Base-by-base conservation (phyloP, 2,113 vertebrate genomes). In the Probosciger aterrimus region DNA sequence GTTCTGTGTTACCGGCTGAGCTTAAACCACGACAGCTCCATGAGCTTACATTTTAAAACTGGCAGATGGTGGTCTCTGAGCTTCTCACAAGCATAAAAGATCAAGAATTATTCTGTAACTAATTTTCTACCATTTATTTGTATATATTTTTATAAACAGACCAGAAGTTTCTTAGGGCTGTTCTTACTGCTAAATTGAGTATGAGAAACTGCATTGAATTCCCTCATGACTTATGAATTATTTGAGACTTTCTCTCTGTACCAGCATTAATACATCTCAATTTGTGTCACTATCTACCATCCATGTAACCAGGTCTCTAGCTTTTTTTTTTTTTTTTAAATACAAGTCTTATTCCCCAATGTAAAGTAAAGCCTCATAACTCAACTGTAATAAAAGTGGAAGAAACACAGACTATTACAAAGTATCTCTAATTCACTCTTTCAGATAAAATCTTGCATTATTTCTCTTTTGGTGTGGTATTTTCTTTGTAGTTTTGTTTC, bases 181-280 rank as follows among this genome's bases (percentile, higher is more conserved):
- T 70, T 93, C 35, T 81, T 71, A 33, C 22, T 65, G 55, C 39
- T 90, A 85, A 91, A 63, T 18, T 47, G 24, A 82, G 17, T 52
- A n/a, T 60, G 70, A 95, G 62, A 87, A 96, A 76, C 65, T 68
- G 53, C 50, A 28, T 84, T n/a, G 71, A 78, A 88, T 75, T 95
- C 88, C 43, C 68, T 71, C 27, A 22, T 39, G 68, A 67, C 30
- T 78, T 92, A 63, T 30, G 60, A 86, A 83, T 90, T 81, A 86
- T 75, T 81, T 31, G 63, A 88, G 11, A 83, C 15, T 93, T 59
- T 95, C 35, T 74, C 11, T 31, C 43, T 7, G 11, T 11, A 68
- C 43, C 31, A 46, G 41, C 43, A 69, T 75, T 81, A 90, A 93
- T 95, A 57, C 5, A 75, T 95, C 73, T 88, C 55, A 75, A 92